Evolutionary conservation across 2,888 invertebrate species (phyloP), one percentile per base, ranked within the genome.

Genomic region (Dynastes hyllus): DNA sequence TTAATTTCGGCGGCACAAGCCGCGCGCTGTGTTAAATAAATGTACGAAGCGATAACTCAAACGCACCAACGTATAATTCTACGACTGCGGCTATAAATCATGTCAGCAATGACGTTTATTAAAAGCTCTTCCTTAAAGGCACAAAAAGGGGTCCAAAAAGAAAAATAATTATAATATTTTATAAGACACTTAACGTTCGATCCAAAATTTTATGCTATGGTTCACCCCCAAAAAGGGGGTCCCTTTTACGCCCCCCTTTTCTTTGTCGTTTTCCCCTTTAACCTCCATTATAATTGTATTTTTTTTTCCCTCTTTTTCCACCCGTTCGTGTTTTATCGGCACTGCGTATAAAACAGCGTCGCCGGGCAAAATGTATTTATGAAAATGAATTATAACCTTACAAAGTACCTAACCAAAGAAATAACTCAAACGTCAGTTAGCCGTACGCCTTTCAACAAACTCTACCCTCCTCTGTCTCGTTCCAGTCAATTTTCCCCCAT

Each of bases 351-450:
- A 73, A 73, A 61, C 58, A 73, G 73, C 58, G 40, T 58, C 73
- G 58, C 16, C 73, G 58, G 58, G 58, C 58, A 58, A 73, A 73
- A 73, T 73, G 73, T 73, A 73, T 73, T 73, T 73, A 73, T 73
- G 73, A 73, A 73, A 73, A 73, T 73, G 73, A 73, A 73, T 73
- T 73, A 73, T 73, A 58, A 58, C 73, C 73, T 73, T 58, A 58
- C 73, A 73, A 73, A 73, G 73, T 73, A 73, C 73, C 73, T 58
- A 58, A 73, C 73, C 73, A 58, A 73, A 73, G 73, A 73, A 73
- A 73, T 73, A 73, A 73, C 73, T 73, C 73, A 73, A 73, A 73
- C 58, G 73, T 73, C 73, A 73, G 73, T 73, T 73, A 73, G 73
- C 58, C 29, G 58, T 58, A 27, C 58, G 73, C 73, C 37, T 37